Conservation (phyloP, 2,888 invertebrate species). For the Eupelmus urozonus region DNA sequence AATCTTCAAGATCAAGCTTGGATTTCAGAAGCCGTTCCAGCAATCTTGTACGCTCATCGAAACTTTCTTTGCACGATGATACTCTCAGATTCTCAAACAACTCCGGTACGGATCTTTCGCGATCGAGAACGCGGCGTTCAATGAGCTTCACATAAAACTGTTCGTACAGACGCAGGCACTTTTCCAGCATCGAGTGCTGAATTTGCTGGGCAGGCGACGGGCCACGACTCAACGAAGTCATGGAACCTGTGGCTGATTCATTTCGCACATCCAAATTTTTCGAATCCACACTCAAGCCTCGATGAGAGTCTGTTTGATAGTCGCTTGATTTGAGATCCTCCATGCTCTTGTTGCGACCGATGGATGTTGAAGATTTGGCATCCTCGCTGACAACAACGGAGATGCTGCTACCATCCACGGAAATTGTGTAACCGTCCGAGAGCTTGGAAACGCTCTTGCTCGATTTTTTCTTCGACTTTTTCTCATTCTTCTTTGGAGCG, state of each 20-base stretch:
- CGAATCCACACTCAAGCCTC: constrained; percentile 32
- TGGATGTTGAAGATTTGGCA: constrained; percentile 57
- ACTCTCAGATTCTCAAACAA: constrained; percentile 71
- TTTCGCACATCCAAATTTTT: constrained; percentile 61
- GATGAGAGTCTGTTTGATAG: constrained; percentile 62
- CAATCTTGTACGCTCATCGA: constrained; percentile 69
- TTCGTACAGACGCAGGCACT: constrained; percentile 81
- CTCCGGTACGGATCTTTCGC: constrained; percentile 67
- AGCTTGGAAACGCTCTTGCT: constrained; percentile 74
- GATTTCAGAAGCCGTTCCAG: constrained; percentile 71
- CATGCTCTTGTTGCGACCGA: constrained; percentile 71
- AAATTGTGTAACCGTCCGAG: constrained; percentile 67
- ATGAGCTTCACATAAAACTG: constrained; percentile 77
- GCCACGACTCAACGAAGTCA: constrained; percentile 67
- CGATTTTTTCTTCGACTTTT: constrained; percentile 80
- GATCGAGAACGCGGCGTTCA: constrained; percentile 69
- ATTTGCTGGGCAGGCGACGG: constrained; percentile 72
- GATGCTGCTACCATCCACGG: constrained; percentile 66
- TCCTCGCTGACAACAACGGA: constrained; percentile 71
- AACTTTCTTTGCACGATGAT: constrained; percentile 68
- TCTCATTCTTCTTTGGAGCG: constrained; percentile 78
- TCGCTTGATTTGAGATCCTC: constrained; percentile 70
- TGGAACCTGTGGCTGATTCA: constrained; percentile 41
- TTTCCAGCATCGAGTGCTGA: constrained; percentile 79
- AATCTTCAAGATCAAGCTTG: constrained; percentile 67